Percentiles rank a stretch among this genome's conserved stretches.
phyloP scores from a whole-genome alignment of 2,797 vertebrate species.

The Spea hammondii region DNA sequence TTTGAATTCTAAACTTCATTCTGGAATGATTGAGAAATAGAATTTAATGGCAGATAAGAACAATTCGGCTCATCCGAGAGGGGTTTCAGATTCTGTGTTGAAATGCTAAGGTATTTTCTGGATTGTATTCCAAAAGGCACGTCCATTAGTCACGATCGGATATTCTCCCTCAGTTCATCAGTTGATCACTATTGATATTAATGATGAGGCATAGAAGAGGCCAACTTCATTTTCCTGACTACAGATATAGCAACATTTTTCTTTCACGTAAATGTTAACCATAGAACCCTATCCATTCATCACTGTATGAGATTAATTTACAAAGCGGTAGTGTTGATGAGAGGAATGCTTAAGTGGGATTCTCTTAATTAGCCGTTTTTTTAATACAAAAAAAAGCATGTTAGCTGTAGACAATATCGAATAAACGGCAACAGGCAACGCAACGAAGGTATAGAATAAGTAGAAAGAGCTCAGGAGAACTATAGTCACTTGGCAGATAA shows the following conservation, averaged over 20 bases:
- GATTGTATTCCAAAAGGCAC: slow-evolving; percentile 15
- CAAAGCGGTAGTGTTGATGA: not conserved
- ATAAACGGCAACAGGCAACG: not conserved
- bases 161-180: slow-evolving; percentile 18
- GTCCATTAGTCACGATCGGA: slow-evolving; percentile 35
- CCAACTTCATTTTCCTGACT: slow-evolving; percentile 15
- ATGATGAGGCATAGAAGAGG: slow-evolving; percentile 28
- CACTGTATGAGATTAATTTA: slow-evolving; percentile 25
- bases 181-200: slow-evolving; percentile 37
- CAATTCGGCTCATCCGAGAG: too few species aligned
- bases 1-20: too few species aligned
- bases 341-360: not conserved
- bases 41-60: too few species aligned
- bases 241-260: slow-evolving; percentile 10
- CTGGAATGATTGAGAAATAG: too few species aligned
- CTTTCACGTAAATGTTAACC: slow-evolving; percentile 30
- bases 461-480: too few species aligned
- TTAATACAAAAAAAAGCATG: not conserved
- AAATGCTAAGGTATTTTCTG: too few species aligned
- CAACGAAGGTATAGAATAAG: too few species aligned
- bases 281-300: slow-evolving; percentile 14
- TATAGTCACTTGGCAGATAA: too few species aligned
- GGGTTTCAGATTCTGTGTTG: too few species aligned
- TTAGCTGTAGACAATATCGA: not conserved
- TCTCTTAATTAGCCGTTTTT: slow-evolving; percentile 1